Evolutionary conservation across 2,888 invertebrate genomes (phyloP).

Genomic region (Melipona bicolor): DNA sequence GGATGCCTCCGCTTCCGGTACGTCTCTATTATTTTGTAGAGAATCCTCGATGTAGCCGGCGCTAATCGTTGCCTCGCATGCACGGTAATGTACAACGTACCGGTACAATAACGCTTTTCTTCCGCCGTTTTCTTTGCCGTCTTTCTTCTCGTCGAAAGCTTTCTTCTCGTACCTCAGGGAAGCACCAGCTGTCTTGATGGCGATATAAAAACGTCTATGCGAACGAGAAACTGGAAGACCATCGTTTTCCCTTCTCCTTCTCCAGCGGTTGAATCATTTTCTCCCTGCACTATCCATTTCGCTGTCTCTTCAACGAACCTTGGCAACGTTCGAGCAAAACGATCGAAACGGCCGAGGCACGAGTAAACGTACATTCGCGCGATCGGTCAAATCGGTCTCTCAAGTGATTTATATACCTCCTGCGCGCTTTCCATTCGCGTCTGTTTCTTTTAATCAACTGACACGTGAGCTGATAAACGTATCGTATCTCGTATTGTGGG

Average conservation of each 20-base stretch:
- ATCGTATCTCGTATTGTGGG: background rate
- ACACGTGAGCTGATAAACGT: background rate
- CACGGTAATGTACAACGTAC: conserved; percentile 44
- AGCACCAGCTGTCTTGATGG: conserved; percentile 51
- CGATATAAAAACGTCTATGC: conserved; percentile 45
- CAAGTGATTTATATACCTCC: background rate
- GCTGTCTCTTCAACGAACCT: conserved; percentile 35
- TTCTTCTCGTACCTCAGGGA: conserved; percentile 33
- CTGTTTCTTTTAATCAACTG: background rate
- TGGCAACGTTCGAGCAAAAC: conserved; percentile 4
- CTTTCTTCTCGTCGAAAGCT: conserved; percentile 33
- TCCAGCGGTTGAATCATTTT: conserved; percentile 43
- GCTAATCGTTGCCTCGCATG: conserved; percentile 73
- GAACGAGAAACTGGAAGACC: conserved; percentile 40
- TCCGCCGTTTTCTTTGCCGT: conserved; percentile 15
- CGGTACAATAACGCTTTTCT: conserved; percentile 50
- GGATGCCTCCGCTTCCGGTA: conserved; percentile 19
- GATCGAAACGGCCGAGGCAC: background rate
- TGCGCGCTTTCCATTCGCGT: background rate
- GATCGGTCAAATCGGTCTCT: background rate
- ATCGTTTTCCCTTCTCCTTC: conserved; percentile 31
- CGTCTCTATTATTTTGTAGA: conserved; percentile 45
- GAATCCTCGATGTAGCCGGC: conserved; percentile 51
- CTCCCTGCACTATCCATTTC: conserved; percentile 8
- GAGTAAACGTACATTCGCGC: too few relatives aligned